These are phyloP conservation scores for Crax fasciolata DNA, from an alignment of 2,797 vertebrate species.

Conservation along the genomic window DNA sequence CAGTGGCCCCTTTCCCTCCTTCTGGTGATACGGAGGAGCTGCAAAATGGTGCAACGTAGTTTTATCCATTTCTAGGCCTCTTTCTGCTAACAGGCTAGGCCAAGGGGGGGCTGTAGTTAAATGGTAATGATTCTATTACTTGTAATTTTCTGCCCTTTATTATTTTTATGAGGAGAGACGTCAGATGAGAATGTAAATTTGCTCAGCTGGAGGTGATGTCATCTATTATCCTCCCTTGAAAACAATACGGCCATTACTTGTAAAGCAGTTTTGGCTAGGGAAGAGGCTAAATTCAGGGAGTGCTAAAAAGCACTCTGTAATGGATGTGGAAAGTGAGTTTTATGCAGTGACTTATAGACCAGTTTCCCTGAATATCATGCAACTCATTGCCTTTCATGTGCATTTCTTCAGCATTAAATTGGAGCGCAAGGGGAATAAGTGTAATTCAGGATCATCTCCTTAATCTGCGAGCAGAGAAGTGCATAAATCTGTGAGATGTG, in stretches of 20 bases:
- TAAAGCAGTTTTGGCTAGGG: not conserved
- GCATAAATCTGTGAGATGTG: not conserved
- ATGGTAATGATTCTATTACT: not conserved
- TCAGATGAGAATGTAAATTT: not conserved
- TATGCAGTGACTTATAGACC: not conserved
- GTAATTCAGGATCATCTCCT: not conserved
- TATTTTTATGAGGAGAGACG: conserved; percentile 8
- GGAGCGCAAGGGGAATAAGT: not conserved
- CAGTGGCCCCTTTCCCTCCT: not conserved
- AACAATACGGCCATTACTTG: not conserved
- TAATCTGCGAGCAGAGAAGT: not conserved
- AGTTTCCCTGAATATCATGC: not conserved
- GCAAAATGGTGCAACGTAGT: not conserved
- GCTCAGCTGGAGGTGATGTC: not conserved
- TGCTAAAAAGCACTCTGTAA: not conserved
- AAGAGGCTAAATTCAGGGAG: not conserved
- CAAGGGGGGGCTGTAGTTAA: not conserved
- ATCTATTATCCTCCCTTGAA: not conserved
- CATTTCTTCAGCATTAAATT: not conserved
- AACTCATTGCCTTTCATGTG: not conserved
- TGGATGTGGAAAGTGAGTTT: not conserved
- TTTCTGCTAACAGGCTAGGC: not conserved
- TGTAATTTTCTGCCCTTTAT: not conserved
- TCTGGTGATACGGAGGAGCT: not conserved
- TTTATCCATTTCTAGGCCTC: not conserved